Percentiles rank a stretch among this genome's conserved stretches.
Evolutionary conservation across 2,888 invertebrate genomes (phyloP).

Genomic region (Bombyx huttoni): DNA sequence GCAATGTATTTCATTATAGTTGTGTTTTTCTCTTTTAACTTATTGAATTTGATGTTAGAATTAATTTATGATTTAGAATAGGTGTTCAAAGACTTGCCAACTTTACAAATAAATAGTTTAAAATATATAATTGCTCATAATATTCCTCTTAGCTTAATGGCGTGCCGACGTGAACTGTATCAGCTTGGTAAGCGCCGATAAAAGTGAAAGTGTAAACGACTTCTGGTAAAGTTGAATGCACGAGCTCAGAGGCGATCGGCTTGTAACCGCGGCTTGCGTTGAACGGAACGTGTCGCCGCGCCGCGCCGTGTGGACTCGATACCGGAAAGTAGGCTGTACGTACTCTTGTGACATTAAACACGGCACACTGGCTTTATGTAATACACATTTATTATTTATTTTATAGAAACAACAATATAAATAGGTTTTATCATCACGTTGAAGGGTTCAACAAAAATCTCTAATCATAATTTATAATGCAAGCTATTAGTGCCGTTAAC

Average conservation of each 20-base stretch:
- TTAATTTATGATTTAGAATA: constrained; percentile 12
- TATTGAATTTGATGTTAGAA: constrained; percentile 13
- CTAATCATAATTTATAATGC: neutral
- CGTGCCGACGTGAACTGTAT: constrained; percentile 6
- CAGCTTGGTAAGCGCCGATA: constrained; percentile 15
- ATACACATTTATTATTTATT: neutral
- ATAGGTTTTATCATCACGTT: constrained; percentile 12
- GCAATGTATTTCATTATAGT: constrained; percentile 29
- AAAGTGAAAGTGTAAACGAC: constrained; percentile 47
- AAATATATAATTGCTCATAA: neutral
- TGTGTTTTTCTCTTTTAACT: constrained; percentile 8
- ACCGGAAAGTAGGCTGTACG: constrained; percentile 17
- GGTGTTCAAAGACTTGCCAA: constrained; percentile 34
- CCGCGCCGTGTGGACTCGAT: constrained; percentile 5
- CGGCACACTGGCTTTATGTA: neutral
- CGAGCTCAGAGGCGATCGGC: constrained; percentile 9
- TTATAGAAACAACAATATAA: neutral
- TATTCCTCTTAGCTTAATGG: neutral
- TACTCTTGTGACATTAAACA: constrained; percentile 22
- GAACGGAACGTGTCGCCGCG: constrained; percentile 5
- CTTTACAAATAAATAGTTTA: constrained; percentile 15
- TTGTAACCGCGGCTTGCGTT: constrained; percentile 4
- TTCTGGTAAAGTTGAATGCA: constrained; percentile 31
- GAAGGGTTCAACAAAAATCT: constrained; percentile 5
- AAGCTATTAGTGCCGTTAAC: neutral